Evolutionary conservation across 2,113 vertebrate genomes (phyloP), one percentile per base, ranked within the genome.

Genomic region (Cyprinus carpio): DNA sequence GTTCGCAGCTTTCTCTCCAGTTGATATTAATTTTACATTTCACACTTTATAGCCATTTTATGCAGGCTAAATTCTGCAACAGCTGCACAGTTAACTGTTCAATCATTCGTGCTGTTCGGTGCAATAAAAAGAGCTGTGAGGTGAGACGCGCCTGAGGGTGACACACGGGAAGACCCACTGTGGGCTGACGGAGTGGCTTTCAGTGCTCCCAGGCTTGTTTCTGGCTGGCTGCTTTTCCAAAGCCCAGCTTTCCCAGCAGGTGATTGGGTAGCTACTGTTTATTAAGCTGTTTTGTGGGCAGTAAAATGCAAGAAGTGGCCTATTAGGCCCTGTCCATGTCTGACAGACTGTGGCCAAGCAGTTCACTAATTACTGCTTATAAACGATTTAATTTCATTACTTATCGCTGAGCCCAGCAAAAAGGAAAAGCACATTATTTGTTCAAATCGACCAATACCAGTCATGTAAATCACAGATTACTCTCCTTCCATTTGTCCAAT

Each of bases 261-360:
- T 81, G 65, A 88, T 90, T 81, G 89, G 83, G 91, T 16, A 88
- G 49, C 65, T 88, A 87, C 46, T 89, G 67, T 90, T 93, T 91
- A 89, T 91, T 91, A 91, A 89, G 84, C 1, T 85, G 90, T 93
- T 88, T 86, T 89, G 84, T 84, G 29, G 89, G 65, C 85, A 92
- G 90, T 90, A 91, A 94, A 91, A 85, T 80, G 1, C 1, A 76
- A 65, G 76, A 84, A 87, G 58, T 87, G 86, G 92, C 91, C 74
- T 75, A 88, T 90, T 89, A 84, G 75, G 75, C 89, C 92, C 86
- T 93, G 92, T 91, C 94, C 91, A 72, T 29, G 29, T 91, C 90
- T 92, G 92, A 82, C 88, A 82, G 51, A 71, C 88, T 92, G 89
- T 88, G 90, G 92, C 89, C 82, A 9, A 83, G 84, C 84, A 86